These are phyloP conservation scores for Oncopodura yosiiana DNA, from an alignment of 1,140 invertebrate genomes.

Conservation along the genomic window DNA sequence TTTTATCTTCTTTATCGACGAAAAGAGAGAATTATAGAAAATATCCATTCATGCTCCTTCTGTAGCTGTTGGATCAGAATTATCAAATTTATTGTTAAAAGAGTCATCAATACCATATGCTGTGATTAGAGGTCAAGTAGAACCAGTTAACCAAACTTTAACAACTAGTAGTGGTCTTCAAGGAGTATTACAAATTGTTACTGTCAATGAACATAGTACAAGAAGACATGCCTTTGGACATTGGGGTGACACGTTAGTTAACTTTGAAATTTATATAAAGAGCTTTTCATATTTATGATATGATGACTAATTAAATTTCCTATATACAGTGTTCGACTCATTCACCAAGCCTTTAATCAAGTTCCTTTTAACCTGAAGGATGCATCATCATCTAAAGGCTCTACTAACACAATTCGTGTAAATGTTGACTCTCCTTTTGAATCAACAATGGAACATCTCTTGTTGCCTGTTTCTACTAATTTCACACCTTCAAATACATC, in stretches of 20 bases:
- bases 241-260: constrained; percentile 20
- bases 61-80: constrained; percentile 20
- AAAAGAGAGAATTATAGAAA: constrained; percentile 20
- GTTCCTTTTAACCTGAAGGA: constrained; percentile 29
- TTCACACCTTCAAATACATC: constrained; percentile 28
- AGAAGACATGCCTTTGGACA: constrained; percentile 25
- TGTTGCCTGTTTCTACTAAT: constrained; percentile 28
- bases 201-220: constrained; percentile 31
- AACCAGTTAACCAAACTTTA: constrained; percentile 8
- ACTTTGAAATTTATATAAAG: background rate
- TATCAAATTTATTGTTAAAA: constrained; percentile 18
- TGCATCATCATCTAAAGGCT: background rate
- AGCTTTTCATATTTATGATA: background rate
- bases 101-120: constrained; percentile 19
- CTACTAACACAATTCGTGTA: background rate
- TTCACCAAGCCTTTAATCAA: constrained; percentile 25
- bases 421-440: constrained; percentile 29
- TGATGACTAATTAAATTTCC: no score
- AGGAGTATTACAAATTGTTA: constrained; percentile 29
- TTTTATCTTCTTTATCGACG: constrained; percentile 19
- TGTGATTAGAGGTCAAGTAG: constrained; percentile 21
- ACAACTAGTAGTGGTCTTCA: constrained; percentile 22
- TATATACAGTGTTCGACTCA: constrained; percentile 16
- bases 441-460: constrained; percentile 17
- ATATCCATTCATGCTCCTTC: constrained; percentile 28